A percentile compares a stretch with the other conserved stretches of the same genome.
Conservation (phyloP, 2,797 vertebrate species). For the Xenopus petersii region DNA sequence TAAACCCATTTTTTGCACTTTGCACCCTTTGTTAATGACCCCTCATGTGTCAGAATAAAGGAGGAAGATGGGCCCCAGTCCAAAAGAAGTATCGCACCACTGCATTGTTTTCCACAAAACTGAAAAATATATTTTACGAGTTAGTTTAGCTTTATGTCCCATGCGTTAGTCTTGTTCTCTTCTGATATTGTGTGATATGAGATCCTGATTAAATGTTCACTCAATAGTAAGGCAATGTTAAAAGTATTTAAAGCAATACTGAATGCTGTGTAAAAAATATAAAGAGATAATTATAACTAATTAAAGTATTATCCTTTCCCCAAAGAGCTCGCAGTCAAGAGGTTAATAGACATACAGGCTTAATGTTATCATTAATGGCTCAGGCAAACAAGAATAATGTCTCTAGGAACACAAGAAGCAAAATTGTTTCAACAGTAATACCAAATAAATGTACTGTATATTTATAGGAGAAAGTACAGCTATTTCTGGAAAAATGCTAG, state of each 20-base stretch:
- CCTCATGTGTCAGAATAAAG: too few relatives aligned
- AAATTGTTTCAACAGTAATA: neutral
- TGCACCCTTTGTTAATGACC: too few relatives aligned
- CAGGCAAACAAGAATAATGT: neutral
- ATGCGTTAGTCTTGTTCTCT: too few relatives aligned
- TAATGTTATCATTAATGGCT: conserved; percentile 3
- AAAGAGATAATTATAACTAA: conserved; percentile 3
- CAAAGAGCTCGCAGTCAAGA: neutral
- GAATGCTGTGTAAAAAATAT: neutral
- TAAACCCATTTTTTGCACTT: too few relatives aligned
- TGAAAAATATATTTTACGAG: too few relatives aligned
- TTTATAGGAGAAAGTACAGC: neutral
- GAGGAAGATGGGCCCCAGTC: too few relatives aligned
- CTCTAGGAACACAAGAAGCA: neutral
- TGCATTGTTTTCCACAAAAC: too few relatives aligned
- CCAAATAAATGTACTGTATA: neutral
- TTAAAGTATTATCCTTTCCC: neutral
- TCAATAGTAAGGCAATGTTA: neutral
- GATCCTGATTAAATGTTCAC: too few relatives aligned
- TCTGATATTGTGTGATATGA: too few relatives aligned
- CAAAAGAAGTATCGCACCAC: too few relatives aligned
- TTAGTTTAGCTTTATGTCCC: too few relatives aligned
- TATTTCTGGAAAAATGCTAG: neutral
- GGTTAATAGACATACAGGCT: neutral
- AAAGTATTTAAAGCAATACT: neutral